Evolutionary conservation across 1,140 invertebrate genomes (phyloP).

Genomic region (Elysia chlorotica): DNA sequence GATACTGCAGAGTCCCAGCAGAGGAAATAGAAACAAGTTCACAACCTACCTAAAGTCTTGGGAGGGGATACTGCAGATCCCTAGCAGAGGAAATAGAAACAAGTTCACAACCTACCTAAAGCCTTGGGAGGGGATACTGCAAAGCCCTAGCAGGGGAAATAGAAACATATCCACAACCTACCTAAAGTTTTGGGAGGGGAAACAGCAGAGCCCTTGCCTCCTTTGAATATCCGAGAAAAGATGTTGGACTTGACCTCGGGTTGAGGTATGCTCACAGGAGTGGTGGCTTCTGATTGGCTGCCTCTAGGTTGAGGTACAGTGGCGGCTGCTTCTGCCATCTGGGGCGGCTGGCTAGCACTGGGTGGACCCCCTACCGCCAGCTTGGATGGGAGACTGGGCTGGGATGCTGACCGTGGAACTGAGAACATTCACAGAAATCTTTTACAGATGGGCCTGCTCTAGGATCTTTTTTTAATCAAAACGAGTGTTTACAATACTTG

Average conservation of each 20-base stretch:
- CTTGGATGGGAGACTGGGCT: constrained; percentile 36
- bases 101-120: too few relatives aligned
- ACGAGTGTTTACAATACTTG: too few relatives aligned
- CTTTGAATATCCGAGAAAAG: constrained; percentile 57
- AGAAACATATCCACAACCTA: background rate
- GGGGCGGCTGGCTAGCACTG: constrained; percentile 16
- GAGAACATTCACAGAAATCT: constrained; percentile 5
- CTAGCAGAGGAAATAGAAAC: too few relatives aligned
- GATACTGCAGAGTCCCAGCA: too few relatives aligned
- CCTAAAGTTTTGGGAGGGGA: constrained; percentile 11
- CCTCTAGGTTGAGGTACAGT: background rate
- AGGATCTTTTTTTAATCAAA: too few relatives aligned
- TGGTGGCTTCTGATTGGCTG: constrained; percentile 23
- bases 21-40: too few relatives aligned
- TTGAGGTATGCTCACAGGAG: constrained; percentile 35
- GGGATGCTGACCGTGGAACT: constrained; percentile 52
- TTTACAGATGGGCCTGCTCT: too few relatives aligned
- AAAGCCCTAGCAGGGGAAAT: too few relatives aligned
- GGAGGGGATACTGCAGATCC: background rate
- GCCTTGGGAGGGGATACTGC: too few relatives aligned
- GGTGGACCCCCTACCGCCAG: constrained; percentile 19
- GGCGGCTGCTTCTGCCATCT: constrained; percentile 5
- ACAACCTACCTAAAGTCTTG: background rate
- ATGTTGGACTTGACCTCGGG: constrained; percentile 45
- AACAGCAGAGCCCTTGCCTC: constrained; percentile 17